Percentiles rank a stretch among this genome's conserved stretches.
Evolutionary conservation across 2,888 invertebrate species (phyloP).

Genomic region (Drosophila rubida): DNA sequence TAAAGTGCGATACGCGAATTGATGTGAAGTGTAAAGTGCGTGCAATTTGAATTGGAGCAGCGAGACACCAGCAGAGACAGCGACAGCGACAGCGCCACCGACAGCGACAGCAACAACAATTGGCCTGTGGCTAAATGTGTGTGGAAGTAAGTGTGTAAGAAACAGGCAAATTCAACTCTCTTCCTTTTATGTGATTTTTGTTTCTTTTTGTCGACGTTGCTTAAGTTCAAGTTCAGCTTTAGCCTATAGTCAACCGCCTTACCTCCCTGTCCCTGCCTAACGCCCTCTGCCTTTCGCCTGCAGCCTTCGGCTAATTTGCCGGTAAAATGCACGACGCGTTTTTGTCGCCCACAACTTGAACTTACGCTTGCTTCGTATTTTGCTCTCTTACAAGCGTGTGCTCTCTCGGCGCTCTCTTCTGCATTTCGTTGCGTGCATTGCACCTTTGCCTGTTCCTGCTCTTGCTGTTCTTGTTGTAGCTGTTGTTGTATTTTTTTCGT

Average conservation of each 20-base stretch:
- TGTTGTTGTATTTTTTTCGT: conserved; percentile 19
- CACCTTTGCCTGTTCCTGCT: conserved; percentile 61
- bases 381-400: conserved; percentile 5
- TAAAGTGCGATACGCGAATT: conserved; percentile 68
- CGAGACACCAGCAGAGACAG: conserved; percentile 18
- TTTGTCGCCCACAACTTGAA: conserved; percentile 58
- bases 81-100: conserved; percentile 4
- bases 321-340: conserved; percentile 43
- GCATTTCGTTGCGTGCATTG: conserved; percentile 75
- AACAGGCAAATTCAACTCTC: conserved; percentile 10
- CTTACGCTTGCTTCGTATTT: conserved; percentile 36
- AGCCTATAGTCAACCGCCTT: neutral
- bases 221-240: conserved; percentile 61
- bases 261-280: no score
- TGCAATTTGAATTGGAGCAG: conserved; percentile 58
- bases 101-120: conserved; percentile 15
- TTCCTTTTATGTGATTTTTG: conserved; percentile 4
- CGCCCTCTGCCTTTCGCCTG: neutral
- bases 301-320: conserved; percentile 43
- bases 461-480: conserved; percentile 13
- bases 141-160: conserved; percentile 29
- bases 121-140: conserved; percentile 14
- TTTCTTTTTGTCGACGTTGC: conserved; percentile 30
- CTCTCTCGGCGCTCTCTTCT: conserved; percentile 27
- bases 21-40: conserved; percentile 51